Evolutionary conservation across 2,113 vertebrate genomes (phyloP).

Genomic region (human (Homo sapiens)): GRCh38 chr2:239330001-239330500

Average conservation of each 20-base stretch:
- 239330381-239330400: accelerated
- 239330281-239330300: not conserved
- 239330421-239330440: not conserved
- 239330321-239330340: accelerated
- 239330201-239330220: not conserved
- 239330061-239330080: not conserved
- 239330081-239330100: not conserved
- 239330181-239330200: not conserved
- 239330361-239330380: not conserved
- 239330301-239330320: not conserved
- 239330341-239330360: not conserved
- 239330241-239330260: not conserved
- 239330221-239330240: accelerated
- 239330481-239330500: accelerated
- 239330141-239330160: accelerated
- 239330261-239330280: accelerated
- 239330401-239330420: not conserved
- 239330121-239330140: accelerated
- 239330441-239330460: accelerated
- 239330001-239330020: not conserved
- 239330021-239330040: too few relatives aligned
- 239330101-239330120: accelerated
- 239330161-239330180: not conserved
- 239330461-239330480: too few relatives aligned
- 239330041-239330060: not conserved